phyloP scores from a whole-genome alignment of 2,888 invertebrate species.

The Octodonta nipae region DNA sequence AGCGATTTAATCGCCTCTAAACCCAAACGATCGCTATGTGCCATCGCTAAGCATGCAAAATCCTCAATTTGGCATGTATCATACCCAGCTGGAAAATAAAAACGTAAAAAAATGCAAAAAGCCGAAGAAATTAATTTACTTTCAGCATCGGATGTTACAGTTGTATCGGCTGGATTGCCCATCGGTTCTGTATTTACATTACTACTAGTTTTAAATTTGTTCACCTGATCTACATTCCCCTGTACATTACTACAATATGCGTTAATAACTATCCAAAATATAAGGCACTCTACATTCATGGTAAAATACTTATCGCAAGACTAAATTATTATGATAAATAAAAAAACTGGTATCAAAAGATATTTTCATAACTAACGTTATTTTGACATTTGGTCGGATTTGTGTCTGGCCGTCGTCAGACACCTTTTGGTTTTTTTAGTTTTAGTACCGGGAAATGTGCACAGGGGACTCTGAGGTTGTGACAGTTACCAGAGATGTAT shows the following conservation, averaged over 20 bases:
- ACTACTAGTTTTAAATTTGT: too few species aligned
- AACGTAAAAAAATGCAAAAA: conserved; percentile 1
- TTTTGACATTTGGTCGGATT: conserved; percentile 1
- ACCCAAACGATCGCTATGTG: conserved; percentile 68
- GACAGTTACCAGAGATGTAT: too few species aligned
- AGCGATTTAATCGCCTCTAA: conserved; percentile 86
- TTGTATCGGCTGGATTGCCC: too few species aligned
- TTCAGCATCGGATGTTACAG: conserved; percentile 5
- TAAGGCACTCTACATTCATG: conserved; percentile 16
- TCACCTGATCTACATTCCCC: background rate
- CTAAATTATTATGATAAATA: background rate
- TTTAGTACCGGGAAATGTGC: too few species aligned
- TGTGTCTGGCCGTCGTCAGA: conserved; percentile 1
- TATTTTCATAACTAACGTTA: background rate
- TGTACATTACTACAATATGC: conserved; percentile 24
- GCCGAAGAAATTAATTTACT: conserved; percentile 3
- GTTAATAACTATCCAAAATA: conserved; percentile 31
- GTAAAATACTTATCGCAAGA: conserved; percentile 2
- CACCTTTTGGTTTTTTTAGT: too few species aligned
- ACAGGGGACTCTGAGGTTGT: too few species aligned
- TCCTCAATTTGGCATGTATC: conserved; percentile 53
- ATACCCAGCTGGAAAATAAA: conserved; percentile 18
- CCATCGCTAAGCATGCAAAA: conserved; percentile 55
- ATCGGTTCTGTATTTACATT: too few species aligned
- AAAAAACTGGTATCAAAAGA: conserved; percentile 1